Base-by-base conservation (phyloP, 2,113 vertebrate species). In the Oryzias curvinotus region DNA sequence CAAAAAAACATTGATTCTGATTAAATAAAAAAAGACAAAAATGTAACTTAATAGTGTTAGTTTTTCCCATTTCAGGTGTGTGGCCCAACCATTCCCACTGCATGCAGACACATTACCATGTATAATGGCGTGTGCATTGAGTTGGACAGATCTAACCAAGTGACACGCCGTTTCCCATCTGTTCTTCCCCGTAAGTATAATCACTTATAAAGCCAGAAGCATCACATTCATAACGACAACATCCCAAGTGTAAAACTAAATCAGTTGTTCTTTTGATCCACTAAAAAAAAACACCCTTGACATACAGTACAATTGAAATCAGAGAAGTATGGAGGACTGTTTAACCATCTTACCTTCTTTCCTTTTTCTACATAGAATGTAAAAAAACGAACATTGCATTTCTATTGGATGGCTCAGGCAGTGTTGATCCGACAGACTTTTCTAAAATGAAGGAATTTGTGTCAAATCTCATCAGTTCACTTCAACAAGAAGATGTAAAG, bases 381-480 rank as follows among this genome's bases (percentile, higher is more conserved):
- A 36, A 8, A 7, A 3, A 46, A 57, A 71, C 84, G 44, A 91
- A 92, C 46, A 89, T 92, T 18, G 90, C 86, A 5, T 90, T 91
- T 77, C 74, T 92, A 4, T 42, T 92, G 62, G 91, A 92, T 49
- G 90, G 90, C 15, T 91, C 91, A 21, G 86, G 87, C 8, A 92
- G 91, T 45, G 85, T 92, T 1, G n/a, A n/a, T 0, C 0, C 0
- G 0, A 0, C 0, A 0, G 77, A 91, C 17, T 92, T 92, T 63
- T 0, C 0, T 0, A 65, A 0, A 56, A 91, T 92, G 91, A 92
- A 90, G 75, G 0, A 0, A 0, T 92, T 92, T 73, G 83, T 92
- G 42, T 68, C 13, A 68, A 36, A 45, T 1, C 14, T 92, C 26
- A 59, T 89, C 25, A 0, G 2, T 0, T 53, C 62, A 2, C 78